Conservation (phyloP, 2,113 vertebrate genomes). For the Petroica traversi region DNA sequence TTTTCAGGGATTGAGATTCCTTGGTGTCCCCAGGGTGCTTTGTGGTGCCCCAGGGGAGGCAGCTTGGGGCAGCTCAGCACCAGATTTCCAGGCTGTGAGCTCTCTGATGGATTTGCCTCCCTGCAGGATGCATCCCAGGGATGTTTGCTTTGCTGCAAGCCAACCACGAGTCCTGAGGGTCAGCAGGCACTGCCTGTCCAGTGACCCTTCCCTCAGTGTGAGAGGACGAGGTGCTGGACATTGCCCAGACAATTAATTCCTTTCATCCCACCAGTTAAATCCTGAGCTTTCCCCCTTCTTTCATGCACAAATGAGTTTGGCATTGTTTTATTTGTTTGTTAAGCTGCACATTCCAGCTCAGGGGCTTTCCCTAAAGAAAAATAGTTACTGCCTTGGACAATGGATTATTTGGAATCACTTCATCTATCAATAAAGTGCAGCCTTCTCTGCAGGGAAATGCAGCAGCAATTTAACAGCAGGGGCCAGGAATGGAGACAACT, state of each 20-base stretch:
- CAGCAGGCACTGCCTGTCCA: neutral
- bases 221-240: neutral
- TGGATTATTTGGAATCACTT: neutral
- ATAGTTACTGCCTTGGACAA: neutral
- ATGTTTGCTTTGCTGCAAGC: neutral
- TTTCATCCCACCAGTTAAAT: neutral
- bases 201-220: neutral
- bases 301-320: neutral
- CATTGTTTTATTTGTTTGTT: neutral
- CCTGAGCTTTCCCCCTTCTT: neutral
- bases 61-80: neutral
- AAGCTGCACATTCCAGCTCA: neutral
- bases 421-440: neutral
- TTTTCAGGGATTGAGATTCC: neutral
- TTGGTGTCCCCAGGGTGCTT: neutral
- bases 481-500: neutral
- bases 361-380: neutral
- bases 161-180: fast-evolving
- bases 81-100: neutral
- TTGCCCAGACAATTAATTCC: neutral
- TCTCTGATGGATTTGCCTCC: neutral
- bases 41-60: neutral
- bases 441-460: neutral
- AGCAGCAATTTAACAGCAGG: neutral
- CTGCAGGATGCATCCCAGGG: neutral